Evolutionary conservation across 1,140 invertebrate genomes (phyloP), one percentile per base, ranked within the genome.

Genomic region (Cotesia vestalis): DNA sequence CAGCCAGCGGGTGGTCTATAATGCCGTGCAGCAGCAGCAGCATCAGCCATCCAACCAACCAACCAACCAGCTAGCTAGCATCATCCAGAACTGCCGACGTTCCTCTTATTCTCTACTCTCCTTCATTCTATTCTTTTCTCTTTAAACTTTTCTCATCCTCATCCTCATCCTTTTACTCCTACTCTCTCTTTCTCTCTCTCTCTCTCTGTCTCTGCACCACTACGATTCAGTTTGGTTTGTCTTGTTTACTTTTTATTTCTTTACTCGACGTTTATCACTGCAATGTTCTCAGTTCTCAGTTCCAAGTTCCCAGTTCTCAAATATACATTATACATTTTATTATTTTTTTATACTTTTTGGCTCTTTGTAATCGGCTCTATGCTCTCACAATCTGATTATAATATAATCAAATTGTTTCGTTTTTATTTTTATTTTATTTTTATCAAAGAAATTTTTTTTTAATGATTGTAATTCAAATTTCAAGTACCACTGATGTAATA

Each of bases 1-100:
- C 69, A 71, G 61, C 60, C 69, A 63, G 60, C 69, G 69, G 69
- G 69, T 63, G 69, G 69, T 71, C 69, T 71, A 71, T 64, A 63
- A 64, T 62, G 9, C 72, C 59, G 70, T 71, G 72, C 60, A 66
- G 34, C 40, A 46, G 40, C 40, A 46, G 40, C 40, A 46, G 40
- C 40, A 46, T 46, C 40, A 46, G 40, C 40, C 40, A 11, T 9
- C 40, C 6, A 46, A 46, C 40, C 40, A 46, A 46, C 40, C 6
- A 46, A 46, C 11, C 6, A 46, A 6, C 40, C 40, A 46, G 5
- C 40, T 5, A 46, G 40, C 40, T 11, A 46, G 40, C 6, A 46
- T 6, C 40, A 46, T 46, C 40, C 40, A 46, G 40, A 46, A 46
- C 40, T 46, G 40, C 62, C 68, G 69, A 75, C 73, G 72, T 72